Conservation (phyloP, 2,797 vertebrate species). For the Cossypha heuglini region DNA sequence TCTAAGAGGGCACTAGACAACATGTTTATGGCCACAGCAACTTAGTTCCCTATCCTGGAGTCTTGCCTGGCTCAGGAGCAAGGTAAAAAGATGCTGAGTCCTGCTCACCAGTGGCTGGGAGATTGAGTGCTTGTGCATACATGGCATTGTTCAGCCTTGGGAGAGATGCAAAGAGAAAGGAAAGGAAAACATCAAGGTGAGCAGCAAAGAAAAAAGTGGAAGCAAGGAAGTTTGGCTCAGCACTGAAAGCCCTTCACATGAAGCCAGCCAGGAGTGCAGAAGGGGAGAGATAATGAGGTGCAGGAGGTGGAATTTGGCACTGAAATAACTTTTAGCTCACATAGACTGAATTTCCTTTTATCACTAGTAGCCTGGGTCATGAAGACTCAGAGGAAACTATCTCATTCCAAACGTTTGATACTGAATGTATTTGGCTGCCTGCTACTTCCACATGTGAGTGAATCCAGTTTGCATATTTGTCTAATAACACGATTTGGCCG, state of each 20-base stretch:
- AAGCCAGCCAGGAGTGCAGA: neutral
- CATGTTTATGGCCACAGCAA: neutral
- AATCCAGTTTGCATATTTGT: neutral
- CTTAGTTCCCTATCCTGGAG: neutral
- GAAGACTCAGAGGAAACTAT: constrained; percentile 29
- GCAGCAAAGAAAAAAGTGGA: neutral
- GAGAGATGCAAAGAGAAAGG: neutral
- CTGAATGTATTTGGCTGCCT: constrained; percentile 19
- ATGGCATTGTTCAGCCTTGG: neutral
- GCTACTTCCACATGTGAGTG: constrained; percentile 12
- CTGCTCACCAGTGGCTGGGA: neutral
- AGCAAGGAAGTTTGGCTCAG: neutral
- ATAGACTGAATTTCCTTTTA: constrained; percentile 30
- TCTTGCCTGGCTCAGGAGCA: neutral
- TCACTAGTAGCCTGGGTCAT: constrained; percentile 18
- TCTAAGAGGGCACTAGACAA: neutral
- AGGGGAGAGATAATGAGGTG: neutral
- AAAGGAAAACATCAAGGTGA: neutral
- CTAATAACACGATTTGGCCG: neutral
- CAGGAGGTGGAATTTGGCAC: neutral
- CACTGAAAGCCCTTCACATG: neutral
- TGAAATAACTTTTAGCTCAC: constrained; percentile 26
- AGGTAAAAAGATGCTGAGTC: neutral
- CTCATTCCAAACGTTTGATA: neutral
- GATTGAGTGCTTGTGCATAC: neutral